These are phyloP conservation scores for Orussus abietinus DNA, from an alignment of 1,140 invertebrate species.

Conservation along the genomic window DNA sequence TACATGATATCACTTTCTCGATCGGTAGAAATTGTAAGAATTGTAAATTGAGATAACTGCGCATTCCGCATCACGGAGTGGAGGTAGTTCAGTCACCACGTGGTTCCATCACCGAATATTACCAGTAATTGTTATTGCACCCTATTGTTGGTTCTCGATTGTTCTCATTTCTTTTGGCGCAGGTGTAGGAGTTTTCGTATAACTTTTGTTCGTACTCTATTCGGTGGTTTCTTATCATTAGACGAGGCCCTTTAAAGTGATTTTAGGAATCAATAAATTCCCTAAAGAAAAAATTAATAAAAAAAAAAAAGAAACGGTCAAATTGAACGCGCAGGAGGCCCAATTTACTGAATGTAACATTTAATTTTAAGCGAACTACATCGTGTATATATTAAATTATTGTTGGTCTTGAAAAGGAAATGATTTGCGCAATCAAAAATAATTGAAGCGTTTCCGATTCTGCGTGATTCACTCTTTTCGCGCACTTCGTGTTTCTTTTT, in stretches of 20 bases:
- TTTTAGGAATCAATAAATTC: too few relatives aligned
- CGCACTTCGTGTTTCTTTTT: too few relatives aligned
- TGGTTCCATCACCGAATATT: neutral
- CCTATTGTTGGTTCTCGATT: constrained; percentile 21
- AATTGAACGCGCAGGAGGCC: constrained; percentile 10
- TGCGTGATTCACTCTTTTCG: too few relatives aligned
- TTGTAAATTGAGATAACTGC: constrained; percentile 36
- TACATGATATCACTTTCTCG: constrained; percentile 29
- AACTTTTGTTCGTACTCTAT: constrained; percentile 14
- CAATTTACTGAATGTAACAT: constrained; percentile 16
- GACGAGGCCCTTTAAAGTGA: constrained; percentile 22
- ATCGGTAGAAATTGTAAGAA: constrained; percentile 30
- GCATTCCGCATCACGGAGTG: constrained; percentile 10
- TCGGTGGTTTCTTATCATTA: constrained; percentile 18
- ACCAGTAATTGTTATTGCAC: constrained; percentile 24
- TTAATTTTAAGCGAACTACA: constrained; percentile 35
- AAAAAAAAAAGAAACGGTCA: too few relatives aligned
- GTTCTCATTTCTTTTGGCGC: constrained; percentile 3
- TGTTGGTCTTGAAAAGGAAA: constrained; percentile 26
- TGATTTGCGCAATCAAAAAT: neutral
- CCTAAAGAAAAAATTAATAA: too few relatives aligned
- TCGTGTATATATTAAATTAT: constrained; percentile 42
- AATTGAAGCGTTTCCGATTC: neutral
- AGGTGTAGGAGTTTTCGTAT: constrained; percentile 5
- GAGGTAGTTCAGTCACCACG: constrained; percentile 24